Base-by-base conservation (phyloP, 2,888 invertebrate species). In the Drosophila seclusa region DNA sequence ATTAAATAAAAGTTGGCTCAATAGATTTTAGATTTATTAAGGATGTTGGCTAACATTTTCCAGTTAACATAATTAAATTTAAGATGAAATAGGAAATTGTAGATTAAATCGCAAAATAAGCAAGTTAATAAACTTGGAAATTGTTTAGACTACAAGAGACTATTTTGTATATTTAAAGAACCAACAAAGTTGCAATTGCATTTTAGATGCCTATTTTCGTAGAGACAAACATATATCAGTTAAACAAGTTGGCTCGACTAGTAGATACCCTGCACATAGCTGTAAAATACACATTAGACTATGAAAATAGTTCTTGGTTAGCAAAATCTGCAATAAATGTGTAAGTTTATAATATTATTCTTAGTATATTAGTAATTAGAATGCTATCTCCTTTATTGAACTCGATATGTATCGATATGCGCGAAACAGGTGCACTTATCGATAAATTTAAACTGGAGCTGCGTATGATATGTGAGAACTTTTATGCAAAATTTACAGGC, bases 401-500 rank as follows among this genome's bases (percentile, higher is more conserved):
- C 16, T 18, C 36, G 18, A 16, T 32, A 0, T 4, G 32, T 4
- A 32, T 32, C 32, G 32, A 32, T 32, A 4, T 10, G 32, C 10
- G 10, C 32, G 32, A 10, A 4, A 32, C 32, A 32, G 32, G 32
- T 18, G 6, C 2, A 7, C 7, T 36, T 36, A 18, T 36, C 18
- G 36, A 36, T 36, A 0, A 3, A 38, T 3, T 18, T 38, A 5
- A 40, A 21, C 11, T 21, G n/a, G 1, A 40, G n/a, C n/a, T 4
- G n/a, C n/a, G n/a, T 4, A n/a, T n/a, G 38, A 38, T n/a, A 4
- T 0, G 0, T 10, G 10, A n/a, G 10, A 8, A n/a, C 21, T 45
- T 45, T 7, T 0, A 24, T 8, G 2, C 2, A 0, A 16, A 45
- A 4, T 16, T 16, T 16, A 4, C 1, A 8, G 21, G 13, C 4